Base-by-base conservation (phyloP, 2,888 invertebrate genomes). In the Cephalotes varians region DNA sequence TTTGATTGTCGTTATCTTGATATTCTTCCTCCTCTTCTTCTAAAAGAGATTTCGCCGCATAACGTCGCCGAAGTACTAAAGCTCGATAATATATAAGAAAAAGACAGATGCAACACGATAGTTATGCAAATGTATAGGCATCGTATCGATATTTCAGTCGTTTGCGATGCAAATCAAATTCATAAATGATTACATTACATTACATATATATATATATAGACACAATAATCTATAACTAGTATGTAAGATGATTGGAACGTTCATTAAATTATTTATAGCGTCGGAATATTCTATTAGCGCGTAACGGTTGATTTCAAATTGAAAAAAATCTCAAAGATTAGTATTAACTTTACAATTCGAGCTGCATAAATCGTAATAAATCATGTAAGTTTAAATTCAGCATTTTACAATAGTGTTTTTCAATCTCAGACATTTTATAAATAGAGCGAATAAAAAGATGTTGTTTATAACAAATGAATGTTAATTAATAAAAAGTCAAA, bases 21-120 rank as follows among this genome's bases (percentile, higher is more conserved):
- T 92, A 94, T 47, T 94, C 94, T 62, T 95, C 95, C 90, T 95
- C 95, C 88, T 95, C 95, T 91, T 95, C 95, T 92, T 94, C 95
- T 94, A 90, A 90, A 93, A 93, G 86, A 91, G 91, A 90, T 83
- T 74, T 80, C 40, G 34, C 58, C 49, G 54, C 64, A 71, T 79
- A 71, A 72, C 25, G 25, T 72, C 56, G 40, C 47, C 62, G 62
- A 77, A 77, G 10, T 49, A 77, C 18, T 10, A 77, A 80, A 67
- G 47, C 72, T 71, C 10, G n/a, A 47, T 51, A 74, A 73, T 25
- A 37, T 34, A 64, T 5, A 64, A 25, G 25, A 65, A 67, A 76
- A 67, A 15, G 12, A 67, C 7, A 76, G 65, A 49, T 37, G 40
- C n/a, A 37, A 51, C 1, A 51, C 49, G 34, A 21, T 18, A 60